Evolutionary conservation across 2,113 vertebrate genomes (phyloP).

Genomic region (Platysteira castanea): DNA sequence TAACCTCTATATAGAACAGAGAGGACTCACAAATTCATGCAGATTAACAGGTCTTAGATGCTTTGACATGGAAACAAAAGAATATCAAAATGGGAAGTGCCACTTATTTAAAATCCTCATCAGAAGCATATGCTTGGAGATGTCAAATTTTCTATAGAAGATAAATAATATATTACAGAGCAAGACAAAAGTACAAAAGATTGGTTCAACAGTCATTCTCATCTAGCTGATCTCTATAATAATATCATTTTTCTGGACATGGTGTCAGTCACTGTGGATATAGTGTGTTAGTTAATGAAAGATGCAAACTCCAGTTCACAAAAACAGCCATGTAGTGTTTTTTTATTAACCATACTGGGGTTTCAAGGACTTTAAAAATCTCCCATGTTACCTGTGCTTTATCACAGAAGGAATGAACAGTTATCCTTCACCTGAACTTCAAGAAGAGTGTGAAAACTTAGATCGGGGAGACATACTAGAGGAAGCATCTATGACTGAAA

Average conservation of each 20-base stretch:
- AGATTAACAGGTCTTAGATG: not conserved
- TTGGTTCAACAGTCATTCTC: not conserved
- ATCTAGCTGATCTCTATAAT: not conserved
- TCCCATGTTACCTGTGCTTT: not conserved
- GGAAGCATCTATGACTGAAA: not conserved
- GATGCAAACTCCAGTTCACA: not conserved
- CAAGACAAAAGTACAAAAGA: not conserved
- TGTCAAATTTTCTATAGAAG: not conserved
- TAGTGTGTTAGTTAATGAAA: not conserved
- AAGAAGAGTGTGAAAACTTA: constrained; percentile 65
- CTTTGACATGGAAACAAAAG: not conserved
- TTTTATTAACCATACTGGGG: not conserved
- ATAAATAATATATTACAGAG: not conserved
- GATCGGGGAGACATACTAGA: constrained; percentile 29
- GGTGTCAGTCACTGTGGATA: not conserved
- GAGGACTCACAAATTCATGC: not conserved
- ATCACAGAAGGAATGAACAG: constrained; percentile 73
- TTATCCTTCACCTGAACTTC: constrained; percentile 73
- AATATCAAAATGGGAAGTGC: not conserved
- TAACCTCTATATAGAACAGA: not conserved
- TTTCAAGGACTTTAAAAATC: not conserved
- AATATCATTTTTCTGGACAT: not conserved
- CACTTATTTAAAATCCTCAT: not conserved
- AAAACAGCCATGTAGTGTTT: not conserved
- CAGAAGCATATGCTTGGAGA: not conserved